Percentiles rank a stretch among this genome's conserved stretches.
phyloP scores from a whole-genome alignment of 2,797 vertebrate genomes.

The Tragelaphus eurycerus region DNA sequence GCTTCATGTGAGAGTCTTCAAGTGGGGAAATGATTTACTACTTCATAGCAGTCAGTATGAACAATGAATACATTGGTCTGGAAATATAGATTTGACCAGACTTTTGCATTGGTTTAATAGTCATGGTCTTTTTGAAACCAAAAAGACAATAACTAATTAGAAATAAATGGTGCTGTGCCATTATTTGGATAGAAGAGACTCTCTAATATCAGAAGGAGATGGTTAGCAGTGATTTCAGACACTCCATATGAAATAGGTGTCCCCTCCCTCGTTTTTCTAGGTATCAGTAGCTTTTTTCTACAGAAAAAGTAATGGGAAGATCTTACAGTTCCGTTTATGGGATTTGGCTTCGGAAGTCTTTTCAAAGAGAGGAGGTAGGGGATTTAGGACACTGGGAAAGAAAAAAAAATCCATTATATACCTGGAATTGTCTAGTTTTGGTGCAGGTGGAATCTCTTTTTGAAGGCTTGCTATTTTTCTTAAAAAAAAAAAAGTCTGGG shows the following conservation, averaged over 20 bases:
- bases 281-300: not conserved
- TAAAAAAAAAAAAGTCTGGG: not conserved
- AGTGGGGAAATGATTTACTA: not conserved
- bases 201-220: not conserved
- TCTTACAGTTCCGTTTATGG: not conserved
- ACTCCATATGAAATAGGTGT: not conserved
- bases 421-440: not conserved
- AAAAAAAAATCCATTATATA: not conserved
- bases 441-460: not conserved
- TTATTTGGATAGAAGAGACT: conserved; percentile 21
- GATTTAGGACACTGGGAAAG: not conserved
- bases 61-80: not conserved
- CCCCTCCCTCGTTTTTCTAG: not conserved
- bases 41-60: conserved; percentile 6
- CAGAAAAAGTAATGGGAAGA: not conserved
- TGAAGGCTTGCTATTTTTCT: not conserved
- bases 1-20: not conserved
- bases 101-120: conserved; percentile 35
- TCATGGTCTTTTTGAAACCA: conserved; percentile 34
- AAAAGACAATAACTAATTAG: not conserved
- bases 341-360: not conserved
- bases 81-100: not conserved
- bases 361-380: not conserved
- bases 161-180: not conserved
- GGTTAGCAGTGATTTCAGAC: not conserved